Evolutionary conservation across 2,888 invertebrate species (phyloP).

Genomic region (Torymus tubicola): DNA sequence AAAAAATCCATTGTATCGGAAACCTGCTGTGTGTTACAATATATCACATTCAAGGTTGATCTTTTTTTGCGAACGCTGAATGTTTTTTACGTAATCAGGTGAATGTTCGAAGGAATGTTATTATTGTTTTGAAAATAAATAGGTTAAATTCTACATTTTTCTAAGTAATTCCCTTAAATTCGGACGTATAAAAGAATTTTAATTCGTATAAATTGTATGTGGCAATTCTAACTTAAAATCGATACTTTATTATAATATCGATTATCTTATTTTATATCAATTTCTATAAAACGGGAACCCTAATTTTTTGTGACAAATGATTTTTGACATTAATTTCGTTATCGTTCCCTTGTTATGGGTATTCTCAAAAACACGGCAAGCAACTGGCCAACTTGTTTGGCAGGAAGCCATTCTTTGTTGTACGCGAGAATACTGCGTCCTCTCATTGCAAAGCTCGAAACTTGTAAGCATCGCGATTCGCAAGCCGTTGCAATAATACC

Average conservation of each 20-base stretch:
- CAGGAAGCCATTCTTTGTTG: conserved; percentile 7
- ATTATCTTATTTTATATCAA: too few relatives aligned
- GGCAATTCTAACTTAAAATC: too few relatives aligned
- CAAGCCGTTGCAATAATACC: conserved; percentile 10
- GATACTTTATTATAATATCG: too few relatives aligned
- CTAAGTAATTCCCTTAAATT: too few relatives aligned
- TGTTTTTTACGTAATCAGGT: conserved; percentile 39
- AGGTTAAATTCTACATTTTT: too few relatives aligned
- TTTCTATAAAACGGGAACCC: too few relatives aligned
- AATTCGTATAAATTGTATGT: too few relatives aligned
- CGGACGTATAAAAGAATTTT: too few relatives aligned
- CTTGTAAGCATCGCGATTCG: conserved; percentile 9
- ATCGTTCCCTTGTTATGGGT: too few relatives aligned
- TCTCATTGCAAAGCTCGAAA: neutral
- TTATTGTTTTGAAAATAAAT: too few relatives aligned
- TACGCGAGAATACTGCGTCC: neutral
- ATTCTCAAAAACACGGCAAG: neutral
- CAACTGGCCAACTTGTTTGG: conserved; percentile 28
- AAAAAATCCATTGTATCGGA: conserved; percentile 52
- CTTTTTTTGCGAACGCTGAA: conserved; percentile 15
- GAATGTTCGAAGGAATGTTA: conserved; percentile 8
- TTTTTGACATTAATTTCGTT: too few relatives aligned
- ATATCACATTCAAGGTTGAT: conserved; percentile 46
- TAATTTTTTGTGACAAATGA: too few relatives aligned
- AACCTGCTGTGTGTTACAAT: conserved; percentile 53